phyloP scores from a whole-genome alignment of 92 coral and sea anemone genomes.

The Ricordea florida region DNA sequence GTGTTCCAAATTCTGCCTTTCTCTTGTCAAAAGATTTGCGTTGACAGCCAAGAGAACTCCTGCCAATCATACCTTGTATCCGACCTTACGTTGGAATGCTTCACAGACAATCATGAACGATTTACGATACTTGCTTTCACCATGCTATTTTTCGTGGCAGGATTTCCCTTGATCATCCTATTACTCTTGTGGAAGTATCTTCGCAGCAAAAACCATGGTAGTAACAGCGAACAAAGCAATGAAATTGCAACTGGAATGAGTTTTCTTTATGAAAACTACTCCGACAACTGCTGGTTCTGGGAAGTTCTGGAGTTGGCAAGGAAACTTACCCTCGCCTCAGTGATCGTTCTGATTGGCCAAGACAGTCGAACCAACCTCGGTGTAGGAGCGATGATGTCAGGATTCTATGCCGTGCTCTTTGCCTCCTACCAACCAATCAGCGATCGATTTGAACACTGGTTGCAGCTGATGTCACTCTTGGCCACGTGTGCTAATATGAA shows the following conservation, averaged over 20 bases:
- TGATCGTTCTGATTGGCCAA: slow-evolving; percentile 18
- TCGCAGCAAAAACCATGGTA: not conserved
- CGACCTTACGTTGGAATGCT: slow-evolving; percentile 28
- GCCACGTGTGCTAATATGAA: slow-evolving; percentile 36
- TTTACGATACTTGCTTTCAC: not conserved
- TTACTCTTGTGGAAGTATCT: slow-evolving; percentile 5
- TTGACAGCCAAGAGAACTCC: not conserved
- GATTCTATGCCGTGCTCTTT: slow-evolving; percentile 27
- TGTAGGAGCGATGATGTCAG: slow-evolving; percentile 4
- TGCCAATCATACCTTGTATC: slow-evolving; percentile 27
- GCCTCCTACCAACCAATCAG: slow-evolving; percentile 27
- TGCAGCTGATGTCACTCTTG: slow-evolving; percentile 34
- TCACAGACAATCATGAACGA: slow-evolving; percentile 9
- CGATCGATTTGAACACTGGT: slow-evolving; percentile 53
- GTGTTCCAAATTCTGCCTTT: slow-evolving; percentile 30
- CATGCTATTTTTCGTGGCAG: slow-evolving; percentile 7
- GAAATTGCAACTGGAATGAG: slow-evolving; percentile 6
- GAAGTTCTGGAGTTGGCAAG: slow-evolving; percentile 31
- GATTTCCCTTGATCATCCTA: slow-evolving; percentile 17
- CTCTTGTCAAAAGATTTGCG: slow-evolving; percentile 35
- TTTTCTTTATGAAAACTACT: slow-evolving; percentile 43
- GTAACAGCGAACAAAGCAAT: not conserved
- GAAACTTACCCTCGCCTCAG: slow-evolving; percentile 7
- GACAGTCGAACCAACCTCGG: slow-evolving; percentile 46
- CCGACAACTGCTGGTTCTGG: slow-evolving; percentile 25